These are phyloP conservation scores for Micronycteris hirsuta DNA, from an alignment of 2,113 vertebrate species.

Conservation along the genomic window DNA sequence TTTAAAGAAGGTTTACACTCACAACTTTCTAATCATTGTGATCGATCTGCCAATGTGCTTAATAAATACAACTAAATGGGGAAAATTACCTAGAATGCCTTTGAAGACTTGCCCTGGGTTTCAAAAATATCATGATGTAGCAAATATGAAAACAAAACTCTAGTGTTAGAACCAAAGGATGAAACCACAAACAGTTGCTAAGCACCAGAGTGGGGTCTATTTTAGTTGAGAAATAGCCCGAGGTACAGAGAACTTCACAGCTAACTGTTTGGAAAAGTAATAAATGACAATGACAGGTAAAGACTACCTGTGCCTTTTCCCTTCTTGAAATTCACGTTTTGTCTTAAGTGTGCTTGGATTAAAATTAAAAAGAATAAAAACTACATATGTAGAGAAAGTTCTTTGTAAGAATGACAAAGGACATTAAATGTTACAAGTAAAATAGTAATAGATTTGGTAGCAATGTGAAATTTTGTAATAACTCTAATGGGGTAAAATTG, in stretches of 20 bases:
- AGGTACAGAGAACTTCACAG: background rate
- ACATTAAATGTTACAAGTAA: background rate
- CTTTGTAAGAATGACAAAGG: background rate
- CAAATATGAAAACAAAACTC: slow-evolving; percentile 3
- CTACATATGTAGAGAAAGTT: background rate
- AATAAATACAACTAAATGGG: background rate
- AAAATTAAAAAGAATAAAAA: background rate
- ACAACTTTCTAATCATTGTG: background rate
- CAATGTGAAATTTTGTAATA: background rate
- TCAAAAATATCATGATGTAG: slow-evolving; percentile 10
- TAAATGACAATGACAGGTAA: slow-evolving; percentile 19
- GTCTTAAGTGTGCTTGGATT: background rate
- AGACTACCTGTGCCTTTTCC: background rate
- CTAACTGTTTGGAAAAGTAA: slow-evolving; percentile 7
- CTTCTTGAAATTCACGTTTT: background rate
- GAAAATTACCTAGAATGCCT: background rate
- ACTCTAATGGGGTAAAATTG: background rate
- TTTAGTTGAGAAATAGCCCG: slow-evolving; percentile 29
- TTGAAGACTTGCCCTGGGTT: background rate
- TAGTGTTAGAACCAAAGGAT: background rate
- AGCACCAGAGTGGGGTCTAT: slow-evolving; percentile 4
- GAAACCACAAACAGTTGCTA: slow-evolving; percentile 21
- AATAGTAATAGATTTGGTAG: background rate
- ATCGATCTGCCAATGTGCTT: background rate
- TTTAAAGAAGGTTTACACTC: background rate